Evolutionary conservation across 2,113 vertebrate species (phyloP).

Genomic region (Alethe castanea): DNA sequence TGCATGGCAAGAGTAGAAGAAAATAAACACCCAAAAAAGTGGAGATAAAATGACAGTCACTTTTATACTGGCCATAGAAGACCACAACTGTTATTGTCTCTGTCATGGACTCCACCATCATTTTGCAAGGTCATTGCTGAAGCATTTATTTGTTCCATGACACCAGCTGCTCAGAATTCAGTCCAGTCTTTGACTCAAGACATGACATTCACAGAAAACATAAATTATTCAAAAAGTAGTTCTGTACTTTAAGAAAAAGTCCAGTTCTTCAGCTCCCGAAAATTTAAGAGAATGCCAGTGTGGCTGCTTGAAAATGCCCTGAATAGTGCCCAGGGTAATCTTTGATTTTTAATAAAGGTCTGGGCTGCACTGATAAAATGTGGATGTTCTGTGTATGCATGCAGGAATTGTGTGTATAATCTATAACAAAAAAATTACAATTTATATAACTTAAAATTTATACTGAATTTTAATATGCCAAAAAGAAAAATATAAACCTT

Average conservation of each 20-base stretch:
- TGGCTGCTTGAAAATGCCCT: background rate
- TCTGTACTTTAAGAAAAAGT: background rate
- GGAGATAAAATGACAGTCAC: background rate
- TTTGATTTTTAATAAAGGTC: background rate
- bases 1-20: background rate
- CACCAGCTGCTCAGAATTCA: background rate
- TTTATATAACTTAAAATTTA: no score
- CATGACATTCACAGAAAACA: background rate
- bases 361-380: background rate
- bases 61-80: background rate
- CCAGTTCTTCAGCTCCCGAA: background rate
- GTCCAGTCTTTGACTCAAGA: background rate
- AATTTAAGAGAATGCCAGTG: background rate
- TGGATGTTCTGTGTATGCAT: background rate
- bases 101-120: accelerated
- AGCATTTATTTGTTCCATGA: background rate
- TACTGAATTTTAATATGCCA: background rate
- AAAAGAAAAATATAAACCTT: no score
- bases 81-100: background rate
- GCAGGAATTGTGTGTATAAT: background rate
- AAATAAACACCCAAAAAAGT: background rate
- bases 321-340: background rate
- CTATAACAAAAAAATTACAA: background rate
- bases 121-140: background rate
- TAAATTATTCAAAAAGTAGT: background rate